Evolutionary conservation across 64 coral and sea anemone species (phyloP).

Genomic region (Montipora efflorescens): DNA sequence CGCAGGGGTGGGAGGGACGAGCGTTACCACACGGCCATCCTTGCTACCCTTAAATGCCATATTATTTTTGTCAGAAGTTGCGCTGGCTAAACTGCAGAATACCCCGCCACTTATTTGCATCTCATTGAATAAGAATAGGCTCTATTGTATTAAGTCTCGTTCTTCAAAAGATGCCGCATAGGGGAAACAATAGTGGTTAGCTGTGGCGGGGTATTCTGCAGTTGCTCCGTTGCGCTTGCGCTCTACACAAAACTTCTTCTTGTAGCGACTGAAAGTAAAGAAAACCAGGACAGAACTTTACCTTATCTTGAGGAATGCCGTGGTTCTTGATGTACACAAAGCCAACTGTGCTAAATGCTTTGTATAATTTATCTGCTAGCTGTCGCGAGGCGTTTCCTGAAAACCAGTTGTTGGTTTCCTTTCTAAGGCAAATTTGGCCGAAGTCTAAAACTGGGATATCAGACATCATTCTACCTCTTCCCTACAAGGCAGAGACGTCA

Average conservation of each 20-base stretch:
- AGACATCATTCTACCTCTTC: neutral
- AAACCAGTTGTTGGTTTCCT: neutral
- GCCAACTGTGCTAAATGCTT: slow-evolving; percentile 51
- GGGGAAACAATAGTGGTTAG: too few species aligned
- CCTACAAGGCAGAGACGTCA: too few species aligned
- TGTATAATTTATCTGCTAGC: slow-evolving; percentile 34
- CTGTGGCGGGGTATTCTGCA: too few species aligned
- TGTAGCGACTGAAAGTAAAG: neutral
- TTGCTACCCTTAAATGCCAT: too few species aligned
- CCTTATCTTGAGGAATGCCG: slow-evolving; percentile 51
- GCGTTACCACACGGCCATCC: too few species aligned
- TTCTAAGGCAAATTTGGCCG: neutral
- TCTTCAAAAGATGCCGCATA: too few species aligned
- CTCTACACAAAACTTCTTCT: neutral
- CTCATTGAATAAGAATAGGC: too few species aligned
- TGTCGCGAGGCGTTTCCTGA: neutral
- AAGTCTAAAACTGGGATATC: slow-evolving; percentile 25
- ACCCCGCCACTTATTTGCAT: too few species aligned
- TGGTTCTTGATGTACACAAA: slow-evolving; percentile 66
- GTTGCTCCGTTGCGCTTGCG: too few species aligned
- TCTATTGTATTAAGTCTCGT: too few species aligned
- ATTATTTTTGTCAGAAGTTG: neutral
- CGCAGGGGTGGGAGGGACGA: too few species aligned
- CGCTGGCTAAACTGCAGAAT: too few species aligned
- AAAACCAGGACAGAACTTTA: neutral